Conservation (phyloP, 2,888 invertebrate species). For the Lasioglossum lativentre region DNA sequence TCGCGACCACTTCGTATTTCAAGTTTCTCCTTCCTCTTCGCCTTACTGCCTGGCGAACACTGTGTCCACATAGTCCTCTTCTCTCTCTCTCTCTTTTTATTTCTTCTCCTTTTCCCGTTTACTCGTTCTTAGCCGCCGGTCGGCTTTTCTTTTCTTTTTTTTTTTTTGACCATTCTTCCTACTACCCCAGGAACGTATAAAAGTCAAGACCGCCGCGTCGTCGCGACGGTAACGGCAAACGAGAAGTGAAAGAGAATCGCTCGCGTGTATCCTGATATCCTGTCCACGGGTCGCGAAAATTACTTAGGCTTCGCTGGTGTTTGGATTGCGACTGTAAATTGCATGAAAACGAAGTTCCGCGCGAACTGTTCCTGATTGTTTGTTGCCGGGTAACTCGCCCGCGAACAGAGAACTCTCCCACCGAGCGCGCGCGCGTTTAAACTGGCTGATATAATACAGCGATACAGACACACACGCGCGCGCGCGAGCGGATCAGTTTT, state of each 20-base stretch:
- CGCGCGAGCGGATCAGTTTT: conserved; percentile 12
- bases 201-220: conserved; percentile 56
- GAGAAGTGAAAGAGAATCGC: conserved; percentile 53
- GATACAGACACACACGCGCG: not conserved
- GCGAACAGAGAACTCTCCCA: conserved; percentile 26
- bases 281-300: conserved; percentile 60
- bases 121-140: conserved; percentile 9
- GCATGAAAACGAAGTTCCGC: conserved; percentile 62
- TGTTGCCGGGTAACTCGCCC: conserved; percentile 57
- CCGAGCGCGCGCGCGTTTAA: conserved; percentile 3
- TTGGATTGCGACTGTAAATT: conserved; percentile 59
- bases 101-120: conserved; percentile 11
- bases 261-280: conserved; percentile 69
- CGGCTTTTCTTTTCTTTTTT: not conserved
- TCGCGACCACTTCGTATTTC: conserved; percentile 60
- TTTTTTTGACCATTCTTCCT: conserved; percentile 38
- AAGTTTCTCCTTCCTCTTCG: conserved; percentile 53
- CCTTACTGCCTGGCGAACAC: not conserved
- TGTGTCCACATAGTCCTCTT: not conserved
- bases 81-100: not conserved
- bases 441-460: conserved; percentile 19
- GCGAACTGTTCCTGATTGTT: conserved; percentile 53
- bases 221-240: conserved; percentile 14
- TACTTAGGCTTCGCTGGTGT: conserved; percentile 46
- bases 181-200: conserved; percentile 39